These are phyloP conservation scores for Heteropelma amictum DNA, from an alignment of 2,888 invertebrate genomes.

Conservation along the genomic window DNA sequence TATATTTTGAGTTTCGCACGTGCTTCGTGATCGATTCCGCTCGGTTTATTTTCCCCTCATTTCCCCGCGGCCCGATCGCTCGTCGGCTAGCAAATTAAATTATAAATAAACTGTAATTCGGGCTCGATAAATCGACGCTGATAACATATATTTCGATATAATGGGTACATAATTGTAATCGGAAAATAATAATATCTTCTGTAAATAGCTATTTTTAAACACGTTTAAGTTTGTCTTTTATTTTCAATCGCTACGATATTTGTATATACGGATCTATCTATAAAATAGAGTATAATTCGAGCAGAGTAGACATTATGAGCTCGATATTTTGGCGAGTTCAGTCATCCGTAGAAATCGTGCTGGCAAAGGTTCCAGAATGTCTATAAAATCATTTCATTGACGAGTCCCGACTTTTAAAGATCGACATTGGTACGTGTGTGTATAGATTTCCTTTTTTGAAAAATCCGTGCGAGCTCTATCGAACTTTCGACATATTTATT, in stretches of 20 bases:
- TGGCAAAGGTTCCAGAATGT: conserved; percentile 24
- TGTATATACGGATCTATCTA: not conserved
- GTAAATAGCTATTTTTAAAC: not conserved
- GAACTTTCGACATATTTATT: too few species aligned
- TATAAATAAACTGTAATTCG: conserved; percentile 36
- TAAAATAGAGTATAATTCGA: not conserved
- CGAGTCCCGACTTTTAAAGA: too few species aligned
- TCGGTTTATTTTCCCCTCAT: conserved; percentile 47
- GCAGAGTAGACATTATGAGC: not conserved
- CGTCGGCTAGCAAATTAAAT: conserved; percentile 27
- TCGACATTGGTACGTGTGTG: not conserved
- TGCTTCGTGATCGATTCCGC: conserved; percentile 57
- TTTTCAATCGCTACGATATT: not conserved
- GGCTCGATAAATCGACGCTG: too few species aligned
- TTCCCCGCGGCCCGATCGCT: conserved; percentile 2
- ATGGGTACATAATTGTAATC: not conserved
- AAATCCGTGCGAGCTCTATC: too few species aligned
- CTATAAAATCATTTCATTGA: not conserved
- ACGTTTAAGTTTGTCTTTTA: not conserved
- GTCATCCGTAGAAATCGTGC: conserved; percentile 10
- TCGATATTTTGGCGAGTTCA: conserved; percentile 39
- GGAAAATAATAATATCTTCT: too few species aligned
- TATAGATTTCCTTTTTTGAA: not conserved
- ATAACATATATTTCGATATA: not conserved
- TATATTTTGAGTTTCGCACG: conserved; percentile 58